Percentiles rank a stretch among this genome's conserved stretches.
phyloP scores from a whole-genome alignment of 2,888 invertebrate species.

The Poecilobothrus nobilitatus region DNA sequence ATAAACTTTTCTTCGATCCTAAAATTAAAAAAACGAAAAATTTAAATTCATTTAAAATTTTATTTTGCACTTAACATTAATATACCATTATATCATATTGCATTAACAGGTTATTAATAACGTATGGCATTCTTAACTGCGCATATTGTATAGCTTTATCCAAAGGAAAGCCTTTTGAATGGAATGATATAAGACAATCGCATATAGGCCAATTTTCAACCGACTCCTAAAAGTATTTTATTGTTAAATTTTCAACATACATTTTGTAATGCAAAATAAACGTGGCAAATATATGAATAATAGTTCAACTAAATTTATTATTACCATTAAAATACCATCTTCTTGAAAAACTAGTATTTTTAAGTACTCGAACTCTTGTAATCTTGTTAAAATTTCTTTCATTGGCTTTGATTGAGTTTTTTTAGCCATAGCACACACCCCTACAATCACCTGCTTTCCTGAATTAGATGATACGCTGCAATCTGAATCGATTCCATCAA shows the following conservation, averaged over 20 bases:
- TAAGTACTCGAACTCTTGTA: conserved; percentile 94
- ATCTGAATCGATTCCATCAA: conserved; percentile 50
- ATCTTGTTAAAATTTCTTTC: conserved; percentile 93
- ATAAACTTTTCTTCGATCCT: conserved; percentile 91
- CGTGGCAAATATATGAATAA: too few relatives aligned
- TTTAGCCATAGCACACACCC: conserved; percentile 99
- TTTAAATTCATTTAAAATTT: too few relatives aligned
- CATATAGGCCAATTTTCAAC: conserved; percentile 98
- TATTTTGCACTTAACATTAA: conserved; percentile 12
- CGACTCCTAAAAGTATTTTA: conserved; percentile 56
- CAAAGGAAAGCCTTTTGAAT: conserved; percentile 96
- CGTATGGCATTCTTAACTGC: conserved; percentile 85
- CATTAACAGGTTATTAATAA: conserved; percentile 97
- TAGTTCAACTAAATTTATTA: too few relatives aligned
- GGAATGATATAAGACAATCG: conserved; percentile 96
- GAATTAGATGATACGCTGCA: conserved; percentile 49
- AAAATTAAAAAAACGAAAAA: conserved; percentile 24
- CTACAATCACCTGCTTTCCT: conserved; percentile 90
- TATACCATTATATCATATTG: conserved; percentile 91
- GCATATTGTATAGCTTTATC: conserved; percentile 97
- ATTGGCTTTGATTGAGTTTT: conserved; percentile 99
- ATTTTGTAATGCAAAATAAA: too few relatives aligned
- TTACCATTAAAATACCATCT: conserved; percentile 85
- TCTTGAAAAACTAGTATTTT: conserved; percentile 92
- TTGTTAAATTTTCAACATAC: too few relatives aligned